A percentile compares a stretch with the other conserved stretches of the same genome.
Evolutionary conservation across 2,113 vertebrate genomes (phyloP).

Genomic region (Rafetus swinhoei): DNA sequence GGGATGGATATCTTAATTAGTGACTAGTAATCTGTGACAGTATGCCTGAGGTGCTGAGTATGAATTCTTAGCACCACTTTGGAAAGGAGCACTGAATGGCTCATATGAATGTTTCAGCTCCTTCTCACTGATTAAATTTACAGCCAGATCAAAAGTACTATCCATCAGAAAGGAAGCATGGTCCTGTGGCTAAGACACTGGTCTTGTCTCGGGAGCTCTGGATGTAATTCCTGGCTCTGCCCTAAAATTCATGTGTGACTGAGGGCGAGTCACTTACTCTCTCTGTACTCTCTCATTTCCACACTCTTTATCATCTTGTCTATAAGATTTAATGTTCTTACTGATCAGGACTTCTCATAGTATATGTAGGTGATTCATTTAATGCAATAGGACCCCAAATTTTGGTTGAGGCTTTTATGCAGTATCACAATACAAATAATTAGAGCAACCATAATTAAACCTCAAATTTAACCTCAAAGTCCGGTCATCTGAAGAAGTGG

Average conservation of each 20-base stretch:
- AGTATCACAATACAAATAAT: background rate
- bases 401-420: background rate
- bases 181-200: background rate
- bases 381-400: background rate
- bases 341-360: background rate
- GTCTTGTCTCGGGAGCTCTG: background rate
- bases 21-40: constrained; percentile 34
- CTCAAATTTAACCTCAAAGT: background rate
- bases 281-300: background rate
- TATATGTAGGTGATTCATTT: background rate
- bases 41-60: constrained; percentile 4
- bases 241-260: background rate
- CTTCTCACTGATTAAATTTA: background rate
- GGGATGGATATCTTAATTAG: constrained; percentile 8
- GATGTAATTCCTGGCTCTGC: background rate
- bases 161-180: background rate
- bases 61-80: constrained; percentile 23
- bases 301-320: background rate
- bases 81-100: background rate
- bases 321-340: background rate
- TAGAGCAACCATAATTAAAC: background rate
- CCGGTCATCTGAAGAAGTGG: too few relatives aligned
- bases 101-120: background rate
- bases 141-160: background rate
- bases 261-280: background rate